Evolutionary conservation across 2,113 vertebrate species (phyloP).

Genomic region (Triplophysa siluroides): DNA sequence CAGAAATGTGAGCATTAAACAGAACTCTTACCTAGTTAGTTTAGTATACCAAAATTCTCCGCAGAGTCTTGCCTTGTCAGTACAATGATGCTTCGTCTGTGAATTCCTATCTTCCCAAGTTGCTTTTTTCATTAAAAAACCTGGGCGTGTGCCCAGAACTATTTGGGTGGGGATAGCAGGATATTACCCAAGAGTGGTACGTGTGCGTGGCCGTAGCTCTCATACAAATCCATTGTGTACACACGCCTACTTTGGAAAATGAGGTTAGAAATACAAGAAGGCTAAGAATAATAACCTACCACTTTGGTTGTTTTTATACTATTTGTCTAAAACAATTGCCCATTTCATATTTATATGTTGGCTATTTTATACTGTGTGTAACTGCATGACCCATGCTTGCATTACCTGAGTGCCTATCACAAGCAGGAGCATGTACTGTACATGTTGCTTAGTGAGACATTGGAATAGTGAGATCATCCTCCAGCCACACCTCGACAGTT

Average conservation of each 20-base stretch:
- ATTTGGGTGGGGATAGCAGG: constrained; percentile 48
- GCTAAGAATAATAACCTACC: background rate
- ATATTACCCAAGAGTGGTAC: constrained; percentile 33
- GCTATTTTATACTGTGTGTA: background rate
- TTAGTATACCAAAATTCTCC: background rate
- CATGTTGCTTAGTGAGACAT: constrained; percentile 16
- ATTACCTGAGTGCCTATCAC: constrained; percentile 23
- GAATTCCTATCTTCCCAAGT: constrained; percentile 68
- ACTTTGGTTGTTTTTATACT: background rate
- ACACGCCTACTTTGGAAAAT: background rate
- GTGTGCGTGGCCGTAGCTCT: constrained; percentile 10
- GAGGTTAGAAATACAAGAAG: background rate
- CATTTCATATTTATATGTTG: background rate
- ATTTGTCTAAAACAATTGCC: background rate
- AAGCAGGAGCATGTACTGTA: constrained; percentile 42
- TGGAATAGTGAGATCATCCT: constrained; percentile 15
- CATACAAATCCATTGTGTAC: background rate
- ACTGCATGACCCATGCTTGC: background rate
- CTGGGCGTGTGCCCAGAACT: constrained; percentile 73
- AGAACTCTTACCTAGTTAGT: constrained; percentile 27
- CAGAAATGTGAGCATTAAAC: background rate
- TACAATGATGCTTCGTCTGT: constrained; percentile 66
- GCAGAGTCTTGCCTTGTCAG: constrained; percentile 46
- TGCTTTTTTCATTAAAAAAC: constrained; percentile 60
- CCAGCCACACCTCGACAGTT: constrained; percentile 46